These are phyloP conservation scores for Pantherophis vulpinus DNA, from an alignment of 2,797 vertebrate species.

Conservation along the genomic window DNA sequence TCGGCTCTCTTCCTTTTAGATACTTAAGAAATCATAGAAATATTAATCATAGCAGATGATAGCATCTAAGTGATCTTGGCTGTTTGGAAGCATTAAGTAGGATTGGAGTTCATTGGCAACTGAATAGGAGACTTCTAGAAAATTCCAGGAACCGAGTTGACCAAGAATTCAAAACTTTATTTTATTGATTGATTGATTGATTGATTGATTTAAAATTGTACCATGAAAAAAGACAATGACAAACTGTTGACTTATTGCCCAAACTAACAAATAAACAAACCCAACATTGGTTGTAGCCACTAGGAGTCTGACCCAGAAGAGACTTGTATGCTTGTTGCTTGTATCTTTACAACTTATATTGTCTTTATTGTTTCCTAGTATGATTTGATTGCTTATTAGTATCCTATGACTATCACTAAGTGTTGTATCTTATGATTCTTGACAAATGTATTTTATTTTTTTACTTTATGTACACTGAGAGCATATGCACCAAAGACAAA, in stretches of 20 bases:
- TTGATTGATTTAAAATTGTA: no score
- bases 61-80: neutral
- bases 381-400: no score
- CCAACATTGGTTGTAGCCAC: neutral
- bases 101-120: neutral
- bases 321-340: no score
- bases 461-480: no score
- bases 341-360: no score
- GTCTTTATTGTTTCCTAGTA: no score
- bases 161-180: neutral
- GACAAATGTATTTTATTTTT: no score
- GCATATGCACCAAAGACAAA: no score
- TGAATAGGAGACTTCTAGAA: neutral
- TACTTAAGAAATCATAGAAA: neutral
- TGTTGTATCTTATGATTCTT: no score
- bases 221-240: neutral
- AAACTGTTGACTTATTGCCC: neutral
- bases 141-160: neutral
- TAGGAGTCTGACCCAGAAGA: neutral
- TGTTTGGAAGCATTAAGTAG: neutral
- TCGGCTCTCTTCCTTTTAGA: neutral
- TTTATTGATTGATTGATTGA: no score
- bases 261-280: neutral
- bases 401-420: no score
- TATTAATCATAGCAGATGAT: neutral